Evolutionary conservation across 2,113 vertebrate genomes (phyloP).

Genomic region (Microtus richardsoni): DNA sequence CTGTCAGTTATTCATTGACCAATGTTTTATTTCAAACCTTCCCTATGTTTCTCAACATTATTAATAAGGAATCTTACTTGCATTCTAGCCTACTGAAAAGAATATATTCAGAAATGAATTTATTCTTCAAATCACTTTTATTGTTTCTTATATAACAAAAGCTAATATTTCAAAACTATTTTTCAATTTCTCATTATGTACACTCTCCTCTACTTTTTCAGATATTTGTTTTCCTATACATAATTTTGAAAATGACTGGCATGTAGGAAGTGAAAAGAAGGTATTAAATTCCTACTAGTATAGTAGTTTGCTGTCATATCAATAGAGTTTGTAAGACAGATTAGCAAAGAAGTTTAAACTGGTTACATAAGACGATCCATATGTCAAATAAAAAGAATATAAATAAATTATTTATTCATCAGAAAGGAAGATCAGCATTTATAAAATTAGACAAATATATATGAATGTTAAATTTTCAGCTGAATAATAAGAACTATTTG

Average conservation of each 20-base stretch:
- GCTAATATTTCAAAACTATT: neutral
- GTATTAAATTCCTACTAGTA: no score
- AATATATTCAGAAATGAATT: neutral
- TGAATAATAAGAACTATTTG: neutral
- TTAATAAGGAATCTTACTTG: neutral
- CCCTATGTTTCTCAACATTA: neutral
- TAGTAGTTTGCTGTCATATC: neutral
- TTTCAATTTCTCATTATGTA: neutral
- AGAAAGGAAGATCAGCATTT: constrained; percentile 6
- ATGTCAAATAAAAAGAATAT: neutral
- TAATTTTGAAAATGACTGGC: neutral
- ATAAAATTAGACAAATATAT: neutral
- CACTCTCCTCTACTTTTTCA: neutral
- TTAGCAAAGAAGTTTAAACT: neutral
- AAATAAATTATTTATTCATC: neutral
- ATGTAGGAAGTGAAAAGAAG: neutral
- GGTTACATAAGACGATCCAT: neutral
- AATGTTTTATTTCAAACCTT: neutral
- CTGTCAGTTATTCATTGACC: neutral
- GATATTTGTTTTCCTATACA: neutral
- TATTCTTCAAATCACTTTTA: neutral
- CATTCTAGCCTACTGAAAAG: neutral
- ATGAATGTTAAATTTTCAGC: neutral
- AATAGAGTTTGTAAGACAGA: neutral
- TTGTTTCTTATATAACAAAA: neutral